Evolutionary conservation across 2,888 invertebrate species (phyloP), one percentile per base, ranked within the genome.

Genomic region (Cartodere bifasciata): DNA sequence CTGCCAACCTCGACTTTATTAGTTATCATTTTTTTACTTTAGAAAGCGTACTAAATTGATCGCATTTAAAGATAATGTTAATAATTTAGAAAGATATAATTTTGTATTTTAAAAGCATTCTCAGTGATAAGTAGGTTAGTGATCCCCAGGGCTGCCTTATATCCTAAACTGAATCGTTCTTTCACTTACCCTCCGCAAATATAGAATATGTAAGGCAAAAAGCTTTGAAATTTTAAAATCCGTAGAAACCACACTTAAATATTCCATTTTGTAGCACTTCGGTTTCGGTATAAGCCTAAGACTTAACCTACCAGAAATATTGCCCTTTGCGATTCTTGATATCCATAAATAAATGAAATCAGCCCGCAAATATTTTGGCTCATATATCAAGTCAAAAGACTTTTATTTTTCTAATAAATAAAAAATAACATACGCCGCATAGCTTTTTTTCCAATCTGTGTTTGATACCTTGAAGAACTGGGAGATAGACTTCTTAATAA

Each of bases 151-250:
- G 47, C 36, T 34, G 37, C 23, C 38, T 40, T 43, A 40, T 46
- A 40, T 43, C 40, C 39, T 41, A 43, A 45, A 44, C 41, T 39
- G 43, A 39, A 47, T 44, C 44, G 47, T 45, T 46, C 44, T 47
- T 46, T 47, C 43, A 47, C 47, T 47, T 44, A 47, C 46, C 42
- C 44, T 44, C 45, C 37, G 45, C 45, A 49, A 45, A 50, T 48
- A 50, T 45, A 42, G 46, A 43, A 47, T 45, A 44, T 43, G 44
- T 43, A 42, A 43, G 46, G 36, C 41, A 39, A 39, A 45, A 43
- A 42, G 42, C 43, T 44, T 42, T 51, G 42, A 50, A 51, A 51
- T 45, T 49, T 49, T 51, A 48, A 51, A 48, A 47, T 47, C 42
- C 37, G 28, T 40, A 39, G 46, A 38, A 46, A 43, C 42, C 43